Percentiles rank a stretch among this genome's conserved stretches.
phyloP scores from a whole-genome alignment of 2,113 vertebrate species.

The Puntigrus tetrazona region DNA sequence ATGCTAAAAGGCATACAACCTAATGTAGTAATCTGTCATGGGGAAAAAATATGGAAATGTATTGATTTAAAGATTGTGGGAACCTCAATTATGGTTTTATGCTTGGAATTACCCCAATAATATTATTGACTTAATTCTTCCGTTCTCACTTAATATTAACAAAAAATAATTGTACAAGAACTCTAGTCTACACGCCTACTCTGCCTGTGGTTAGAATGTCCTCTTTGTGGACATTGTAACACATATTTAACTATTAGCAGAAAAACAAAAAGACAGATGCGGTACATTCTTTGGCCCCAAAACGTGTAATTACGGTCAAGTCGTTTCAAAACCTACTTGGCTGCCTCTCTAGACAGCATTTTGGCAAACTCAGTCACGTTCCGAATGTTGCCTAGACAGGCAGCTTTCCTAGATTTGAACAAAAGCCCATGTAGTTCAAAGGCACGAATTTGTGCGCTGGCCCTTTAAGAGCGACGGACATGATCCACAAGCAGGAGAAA shows the following conservation, averaged over 20 bases:
- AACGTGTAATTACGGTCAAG: conserved; percentile 1
- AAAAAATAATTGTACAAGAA: neutral
- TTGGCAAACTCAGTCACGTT: neutral
- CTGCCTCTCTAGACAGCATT: neutral
- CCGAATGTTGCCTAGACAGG: neutral
- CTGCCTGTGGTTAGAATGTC: neutral
- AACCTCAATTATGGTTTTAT: neutral
- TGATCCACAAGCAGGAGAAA: neutral
- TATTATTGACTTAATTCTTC: neutral
- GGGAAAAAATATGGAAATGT: neutral
- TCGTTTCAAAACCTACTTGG: neutral
- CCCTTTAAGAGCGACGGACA: conserved; percentile 55
- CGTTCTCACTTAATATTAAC: neutral
- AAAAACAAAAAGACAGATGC: neutral
- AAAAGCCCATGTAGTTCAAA: neutral
- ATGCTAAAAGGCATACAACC: neutral
- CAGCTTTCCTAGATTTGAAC: neutral
- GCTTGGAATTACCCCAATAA: neutral
- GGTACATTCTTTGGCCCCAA: conserved; percentile 3
- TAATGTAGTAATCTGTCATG: too few relatives aligned
- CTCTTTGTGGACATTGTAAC: neutral
- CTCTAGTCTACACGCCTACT: neutral
- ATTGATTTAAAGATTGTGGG: neutral
- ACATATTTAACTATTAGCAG: neutral
- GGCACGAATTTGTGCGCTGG: conserved; percentile 49